Percentiles rank a stretch among this genome's conserved stretches.
Evolutionary conservation across 1,140 invertebrate species (phyloP).

Genomic region (Drosophila cardini): DNA sequence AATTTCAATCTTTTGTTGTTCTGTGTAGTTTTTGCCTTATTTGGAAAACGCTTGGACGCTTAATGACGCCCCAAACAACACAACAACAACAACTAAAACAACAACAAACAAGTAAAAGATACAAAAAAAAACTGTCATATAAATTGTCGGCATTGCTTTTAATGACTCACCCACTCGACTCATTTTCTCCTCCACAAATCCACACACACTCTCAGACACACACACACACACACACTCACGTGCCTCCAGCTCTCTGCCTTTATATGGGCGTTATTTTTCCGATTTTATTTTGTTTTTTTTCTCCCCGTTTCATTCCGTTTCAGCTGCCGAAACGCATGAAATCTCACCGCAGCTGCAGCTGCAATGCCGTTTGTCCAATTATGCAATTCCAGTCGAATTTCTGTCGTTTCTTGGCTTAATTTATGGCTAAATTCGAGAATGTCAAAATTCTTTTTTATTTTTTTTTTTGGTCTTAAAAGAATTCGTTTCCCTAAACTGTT

Average conservation of each 20-base stretch:
- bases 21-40: conserved; percentile 46
- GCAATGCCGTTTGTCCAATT: conserved; percentile 54
- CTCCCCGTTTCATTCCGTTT: neutral
- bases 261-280: conserved; percentile 36
- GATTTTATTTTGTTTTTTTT: neutral
- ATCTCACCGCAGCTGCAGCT: conserved; percentile 59
- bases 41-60: conserved; percentile 52
- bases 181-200: conserved; percentile 18
- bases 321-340: conserved; percentile 32
- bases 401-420: conserved; percentile 56
- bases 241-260: conserved; percentile 45
- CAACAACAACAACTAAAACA: conserved; percentile 13
- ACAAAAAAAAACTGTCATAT: conserved; percentile 59
- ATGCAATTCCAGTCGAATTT: conserved; percentile 58
- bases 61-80: conserved; percentile 52
- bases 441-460: neutral
- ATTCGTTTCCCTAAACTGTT: too few species aligned
- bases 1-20: conserved; percentile 66
- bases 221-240: conserved; percentile 29
- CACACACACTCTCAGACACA: neutral
- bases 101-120: conserved; percentile 9
- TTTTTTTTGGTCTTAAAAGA: too few species aligned
- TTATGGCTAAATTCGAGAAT: conserved; percentile 70
- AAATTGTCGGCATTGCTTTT: conserved; percentile 69
- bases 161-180: conserved; percentile 64